These are phyloP conservation scores for Elysia chlorotica DNA, from an alignment of 1,140 invertebrate genomes.

Conservation along the genomic window DNA sequence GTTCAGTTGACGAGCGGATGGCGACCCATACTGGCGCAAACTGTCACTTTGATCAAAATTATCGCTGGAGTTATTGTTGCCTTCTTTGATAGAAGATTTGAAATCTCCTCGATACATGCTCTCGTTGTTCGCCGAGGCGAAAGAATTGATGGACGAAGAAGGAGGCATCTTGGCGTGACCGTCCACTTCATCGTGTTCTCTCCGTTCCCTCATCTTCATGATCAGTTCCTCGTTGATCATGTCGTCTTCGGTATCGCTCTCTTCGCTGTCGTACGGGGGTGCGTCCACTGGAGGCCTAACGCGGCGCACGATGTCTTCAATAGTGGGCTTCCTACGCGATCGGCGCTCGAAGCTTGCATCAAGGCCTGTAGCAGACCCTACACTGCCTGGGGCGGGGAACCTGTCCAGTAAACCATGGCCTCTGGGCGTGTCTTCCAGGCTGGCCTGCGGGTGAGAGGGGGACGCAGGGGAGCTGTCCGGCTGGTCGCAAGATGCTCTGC, in stretches of 20 bases:
- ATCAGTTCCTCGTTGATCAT: slow-evolving; percentile 34
- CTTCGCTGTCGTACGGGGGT: slow-evolving; percentile 39
- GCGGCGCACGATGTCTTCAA: slow-evolving; percentile 53
- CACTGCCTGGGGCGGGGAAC: too few species aligned
- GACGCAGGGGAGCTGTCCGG: slow-evolving; percentile 19
- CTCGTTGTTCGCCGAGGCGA: not conserved
- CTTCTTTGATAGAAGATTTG: too few species aligned
- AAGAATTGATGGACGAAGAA: not conserved
- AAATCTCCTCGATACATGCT: not conserved
- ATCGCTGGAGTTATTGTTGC: too few species aligned
- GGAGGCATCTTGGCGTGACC: slow-evolving; percentile 34
- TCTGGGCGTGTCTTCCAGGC: not conserved
- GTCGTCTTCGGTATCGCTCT: slow-evolving; percentile 40
- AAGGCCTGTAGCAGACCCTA: too few species aligned
- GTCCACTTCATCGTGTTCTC: slow-evolving; percentile 45
- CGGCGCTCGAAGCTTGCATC: slow-evolving; percentile 32
- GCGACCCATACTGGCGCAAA: too few species aligned
- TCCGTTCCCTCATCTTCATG: slow-evolving; percentile 19
- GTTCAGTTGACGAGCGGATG: not conserved
- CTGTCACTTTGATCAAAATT: too few species aligned
- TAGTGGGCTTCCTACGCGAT: slow-evolving; percentile 47
- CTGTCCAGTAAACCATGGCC: too few species aligned
- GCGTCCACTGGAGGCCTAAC: slow-evolving; percentile 40
- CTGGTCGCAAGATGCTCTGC: too few species aligned
- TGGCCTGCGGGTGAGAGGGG: slow-evolving; percentile 16